Base-by-base conservation (phyloP, 2,797 vertebrate genomes). In the Furcifer pardalis region DNA sequence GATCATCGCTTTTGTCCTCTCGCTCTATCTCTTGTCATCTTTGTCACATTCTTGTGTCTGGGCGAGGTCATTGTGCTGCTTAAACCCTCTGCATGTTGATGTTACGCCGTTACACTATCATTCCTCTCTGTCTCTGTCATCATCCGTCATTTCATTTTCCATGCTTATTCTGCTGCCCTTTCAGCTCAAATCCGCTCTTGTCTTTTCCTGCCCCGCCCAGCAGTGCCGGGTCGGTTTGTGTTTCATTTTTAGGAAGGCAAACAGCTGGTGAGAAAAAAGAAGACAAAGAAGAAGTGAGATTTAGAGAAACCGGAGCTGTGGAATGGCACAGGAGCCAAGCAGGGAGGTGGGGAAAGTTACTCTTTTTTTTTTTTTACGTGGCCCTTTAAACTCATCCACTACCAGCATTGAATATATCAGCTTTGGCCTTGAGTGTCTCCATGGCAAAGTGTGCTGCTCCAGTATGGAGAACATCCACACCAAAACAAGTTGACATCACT, bases 71-170 rank as follows among this genome's bases (percentile, higher is more conserved):
- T 49, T 49, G 46, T 49, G 46, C 46, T 56, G 52, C 1, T n/a
- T 21, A 56, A 56, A 21, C 5, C 52, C 9, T 21, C 77, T 27
- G 12, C 2, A 5, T 37, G 12, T 17, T 35, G 19, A 12, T 68
- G 65, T 10, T 7, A 10, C 63, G 12, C 19, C 2, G 60, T 30
- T 5, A 10, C 46, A 27, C 9, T 10, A 12, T 27, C 46, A 68
- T 7, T 1, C 35, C 19, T 15, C 15, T 10, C 7, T 12, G 5
- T 3, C 32, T 23, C 15, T 0, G 12, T n/a, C 4, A 1, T 35
- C 52, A 17, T 30, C 40, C n/a, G 7, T 75, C 37, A 13, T 35
- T 40, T 75, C 37, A 13, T 35, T 40, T n/a, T 12, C 35, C 21
- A n/a, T 21, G 32, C 6, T 32, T 4, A 0, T 30, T 52, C 30